Conservation (phyloP, 1,140 invertebrate genomes). For the Aplysia californica region DNA sequence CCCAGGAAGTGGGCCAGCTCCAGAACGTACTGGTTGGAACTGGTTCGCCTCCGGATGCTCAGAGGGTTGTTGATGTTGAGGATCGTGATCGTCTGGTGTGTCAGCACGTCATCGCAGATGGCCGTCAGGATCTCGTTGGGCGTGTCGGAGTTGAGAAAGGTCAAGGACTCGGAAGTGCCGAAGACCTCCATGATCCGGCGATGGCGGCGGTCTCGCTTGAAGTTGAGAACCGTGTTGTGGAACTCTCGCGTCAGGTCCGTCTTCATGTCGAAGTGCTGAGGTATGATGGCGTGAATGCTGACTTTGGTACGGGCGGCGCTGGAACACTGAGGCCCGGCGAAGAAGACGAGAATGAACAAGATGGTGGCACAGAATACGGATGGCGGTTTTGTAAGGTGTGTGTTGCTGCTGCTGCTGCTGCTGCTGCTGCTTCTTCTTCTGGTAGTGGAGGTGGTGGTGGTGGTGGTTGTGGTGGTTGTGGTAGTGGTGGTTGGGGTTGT, state of each 20-base stretch:
- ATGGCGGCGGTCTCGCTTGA: conserved; percentile 17
- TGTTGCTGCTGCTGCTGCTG: neutral
- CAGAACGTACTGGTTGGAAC: conserved; percentile 34
- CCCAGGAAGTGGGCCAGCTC: conserved; percentile 34
- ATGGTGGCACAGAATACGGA: neutral
- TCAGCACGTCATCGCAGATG: conserved; percentile 35
- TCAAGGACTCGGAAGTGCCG: conserved; percentile 1
- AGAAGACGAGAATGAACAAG: neutral
- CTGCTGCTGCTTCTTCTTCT: no score
- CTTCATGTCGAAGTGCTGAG: conserved; percentile 18
- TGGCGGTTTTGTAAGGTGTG: neutral
- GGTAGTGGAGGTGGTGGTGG: no score
- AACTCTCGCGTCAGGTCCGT: conserved; percentile 23
- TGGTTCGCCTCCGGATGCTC: conserved; percentile 10
- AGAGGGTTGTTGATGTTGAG: conserved; percentile 42
- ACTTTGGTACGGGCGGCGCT: neutral
- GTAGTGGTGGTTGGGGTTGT: no score
- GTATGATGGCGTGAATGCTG: conserved; percentile 35
- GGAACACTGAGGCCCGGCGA: neutral
- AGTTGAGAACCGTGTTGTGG: conserved; percentile 18
- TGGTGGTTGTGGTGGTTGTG: no score
- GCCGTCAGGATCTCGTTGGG: conserved; percentile 37
- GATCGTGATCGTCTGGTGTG: conserved; percentile 30
- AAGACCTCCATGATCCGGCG: neutral
- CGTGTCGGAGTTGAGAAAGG: conserved; percentile 27